Base-by-base conservation (phyloP, 2,113 vertebrate genomes). In the Phrynocephalus versicolor region DNA sequence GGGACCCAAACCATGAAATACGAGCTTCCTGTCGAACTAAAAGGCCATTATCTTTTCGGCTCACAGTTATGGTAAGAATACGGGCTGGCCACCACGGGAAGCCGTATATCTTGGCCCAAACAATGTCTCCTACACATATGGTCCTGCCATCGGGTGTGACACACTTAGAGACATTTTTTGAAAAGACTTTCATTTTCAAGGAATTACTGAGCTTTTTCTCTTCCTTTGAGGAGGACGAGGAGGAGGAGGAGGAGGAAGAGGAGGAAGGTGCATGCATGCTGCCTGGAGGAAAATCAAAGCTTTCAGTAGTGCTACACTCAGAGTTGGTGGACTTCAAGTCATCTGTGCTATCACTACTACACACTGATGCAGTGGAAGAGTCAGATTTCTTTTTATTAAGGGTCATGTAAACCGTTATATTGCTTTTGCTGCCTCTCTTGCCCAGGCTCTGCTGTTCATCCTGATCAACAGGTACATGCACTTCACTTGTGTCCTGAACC, bases 51-150 rank as follows among this genome's bases (percentile, higher is more conserved):
- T 98, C 98, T 92, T 97, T 98, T 30, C 98, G 97, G 92, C 98
- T 97, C 94, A 99, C 97, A 30, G 97, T 98, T 92, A 99, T 98
- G 89, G 96, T 96, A 25, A 99, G 97, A 88, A 99, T 97, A 55
- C 98, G 98, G 74, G 98, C 98, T 30, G 99, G 99, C 98, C 99
- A 99, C 99, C 99, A 99, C 73, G 99, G 98, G 93, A 99, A 99
- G 94, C 99, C 99, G 37, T 98, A 99, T 88, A 99, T 99, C 97
- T 99, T 99, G 80, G 99, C 99, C 99, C 98, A 99, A 62, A 99
- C 99, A 91, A 99, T 99, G 97, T 99, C 98, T 89, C 99, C 98
- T 89, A 99, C 97, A 81, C 98, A 99, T 95, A 99, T 97, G 89
- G 97, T 97, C 93, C 98, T 98, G 93, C 98, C 98, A 95, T 99